Conservation (phyloP, 2,113 vertebrate species). For the Tragulus kanchil region DNA sequence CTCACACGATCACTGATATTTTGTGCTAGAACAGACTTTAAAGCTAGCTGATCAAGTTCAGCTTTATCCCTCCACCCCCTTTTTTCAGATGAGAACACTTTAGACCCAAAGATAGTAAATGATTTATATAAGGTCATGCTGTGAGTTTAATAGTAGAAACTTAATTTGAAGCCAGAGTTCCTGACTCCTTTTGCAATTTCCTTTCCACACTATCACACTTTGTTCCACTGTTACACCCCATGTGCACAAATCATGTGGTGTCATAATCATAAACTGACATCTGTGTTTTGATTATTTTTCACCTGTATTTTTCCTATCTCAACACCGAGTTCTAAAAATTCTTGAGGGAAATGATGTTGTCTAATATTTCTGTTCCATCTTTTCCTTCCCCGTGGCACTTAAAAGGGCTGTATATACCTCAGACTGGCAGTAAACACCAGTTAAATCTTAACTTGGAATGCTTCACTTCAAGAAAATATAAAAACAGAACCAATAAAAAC, state of each 20-base stretch:
- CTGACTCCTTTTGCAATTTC: constrained; percentile 25
- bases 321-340: constrained; percentile 31
- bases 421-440: neutral
- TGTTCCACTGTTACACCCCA: neutral
- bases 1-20: constrained; percentile 9
- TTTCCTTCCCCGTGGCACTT: neutral
- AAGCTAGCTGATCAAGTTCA: constrained; percentile 18
- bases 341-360: constrained; percentile 5
- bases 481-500: constrained; percentile 62
- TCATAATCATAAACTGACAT: constrained; percentile 20
- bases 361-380: constrained; percentile 31
- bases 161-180: constrained; percentile 49
- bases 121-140: constrained; percentile 27
- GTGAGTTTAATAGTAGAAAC: constrained; percentile 15
- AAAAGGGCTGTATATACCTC: neutral
- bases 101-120: constrained; percentile 18
- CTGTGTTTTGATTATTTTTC: constrained; percentile 37
- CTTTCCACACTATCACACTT: constrained; percentile 34
- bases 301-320: constrained; percentile 31
- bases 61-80: neutral
- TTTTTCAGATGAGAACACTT: constrained; percentile 57
- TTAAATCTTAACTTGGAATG: constrained; percentile 45
- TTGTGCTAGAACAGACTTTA: constrained; percentile 34
- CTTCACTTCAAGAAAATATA: constrained; percentile 55
- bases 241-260: neutral